These are phyloP conservation scores for Leptodactylus fuscus DNA, from an alignment of 2,113 vertebrate genomes.

Conservation along the genomic window DNA sequence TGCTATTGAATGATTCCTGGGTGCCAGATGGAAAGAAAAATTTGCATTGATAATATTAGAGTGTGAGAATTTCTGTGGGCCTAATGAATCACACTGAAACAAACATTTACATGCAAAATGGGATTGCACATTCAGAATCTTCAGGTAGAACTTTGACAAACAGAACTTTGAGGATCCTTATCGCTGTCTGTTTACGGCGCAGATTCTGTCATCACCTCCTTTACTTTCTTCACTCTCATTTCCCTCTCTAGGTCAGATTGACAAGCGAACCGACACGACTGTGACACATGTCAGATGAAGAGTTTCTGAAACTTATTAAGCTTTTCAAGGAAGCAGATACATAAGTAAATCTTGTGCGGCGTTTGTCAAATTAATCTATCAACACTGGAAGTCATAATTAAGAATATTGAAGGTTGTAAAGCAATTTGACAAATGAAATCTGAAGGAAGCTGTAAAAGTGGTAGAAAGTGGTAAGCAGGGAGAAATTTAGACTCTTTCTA, in stretches of 20 bases:
- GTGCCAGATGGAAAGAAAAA: constrained; percentile 47
- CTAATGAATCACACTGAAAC: constrained; percentile 32
- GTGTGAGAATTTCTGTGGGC: constrained; percentile 29
- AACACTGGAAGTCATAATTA: neutral
- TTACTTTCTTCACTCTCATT: neutral
- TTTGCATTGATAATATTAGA: constrained; percentile 50
- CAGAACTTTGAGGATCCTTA: neutral
- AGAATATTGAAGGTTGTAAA: neutral
- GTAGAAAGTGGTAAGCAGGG: neutral
- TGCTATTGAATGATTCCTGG: constrained; percentile 38
- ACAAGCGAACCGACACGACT: neutral
- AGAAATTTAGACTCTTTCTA: no score
- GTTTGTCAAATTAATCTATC: neutral
- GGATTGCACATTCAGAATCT: neutral
- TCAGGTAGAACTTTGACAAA: neutral
- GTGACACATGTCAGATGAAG: neutral
- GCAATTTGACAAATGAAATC: neutral
- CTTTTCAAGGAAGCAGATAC: neutral
- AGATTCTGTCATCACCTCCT: neutral
- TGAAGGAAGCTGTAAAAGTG: neutral
- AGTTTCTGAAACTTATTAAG: neutral
- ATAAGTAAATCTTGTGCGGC: neutral
- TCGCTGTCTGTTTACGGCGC: neutral
- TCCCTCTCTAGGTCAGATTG: neutral
- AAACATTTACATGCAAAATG: constrained; percentile 35